A percentile compares a stretch with the other conserved stretches of the same genome.
Evolutionary conservation across 1,140 invertebrate genomes (phyloP).

Genomic region (Cyclargus thomasi): DNA sequence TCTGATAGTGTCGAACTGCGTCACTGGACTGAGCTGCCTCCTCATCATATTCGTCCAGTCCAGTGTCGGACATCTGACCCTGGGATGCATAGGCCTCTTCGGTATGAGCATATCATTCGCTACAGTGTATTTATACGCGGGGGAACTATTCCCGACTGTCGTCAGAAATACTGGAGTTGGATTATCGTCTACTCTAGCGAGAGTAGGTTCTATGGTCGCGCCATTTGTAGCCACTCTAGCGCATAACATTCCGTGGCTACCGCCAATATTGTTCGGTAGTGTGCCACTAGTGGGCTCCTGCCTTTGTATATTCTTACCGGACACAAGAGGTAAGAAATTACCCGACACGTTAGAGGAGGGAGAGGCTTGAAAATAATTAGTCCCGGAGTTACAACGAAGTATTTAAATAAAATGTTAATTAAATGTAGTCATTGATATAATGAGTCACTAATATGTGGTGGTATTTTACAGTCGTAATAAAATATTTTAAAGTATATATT

Average conservation of each 20-base stretch:
- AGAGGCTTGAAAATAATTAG: slow-evolving; percentile 34
- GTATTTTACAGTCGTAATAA: no score
- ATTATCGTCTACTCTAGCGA: slow-evolving; percentile 75
- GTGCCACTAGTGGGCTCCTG: slow-evolving; percentile 78
- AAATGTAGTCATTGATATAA: neutral
- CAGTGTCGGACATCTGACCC: slow-evolving; percentile 53
- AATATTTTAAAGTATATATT: no score
- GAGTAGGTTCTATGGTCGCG: slow-evolving; percentile 76
- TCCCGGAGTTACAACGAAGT: neutral
- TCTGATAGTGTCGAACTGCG: slow-evolving; percentile 77
- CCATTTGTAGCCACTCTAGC: slow-evolving; percentile 73
- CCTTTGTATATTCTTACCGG: slow-evolving; percentile 80
- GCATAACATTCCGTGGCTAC: slow-evolving; percentile 70
- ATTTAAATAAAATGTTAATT: neutral
- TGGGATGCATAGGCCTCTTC: slow-evolving; percentile 79
- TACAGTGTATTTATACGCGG: slow-evolving; percentile 77
- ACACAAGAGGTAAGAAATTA: slow-evolving; percentile 64
- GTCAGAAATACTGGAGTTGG: slow-evolving; percentile 77
- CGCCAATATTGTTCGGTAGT: slow-evolving; percentile 81
- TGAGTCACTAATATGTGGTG: neutral
- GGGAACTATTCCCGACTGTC: slow-evolving; percentile 78
- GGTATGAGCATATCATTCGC: slow-evolving; percentile 76
- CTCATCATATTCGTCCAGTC: slow-evolving; percentile 75
- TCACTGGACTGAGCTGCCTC: slow-evolving; percentile 80
- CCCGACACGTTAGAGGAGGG: slow-evolving; percentile 68